Evolutionary conservation across 2,888 invertebrate genomes (phyloP), one percentile per base, ranked within the genome.

Genomic region (Drosophila barbarae): DNA sequence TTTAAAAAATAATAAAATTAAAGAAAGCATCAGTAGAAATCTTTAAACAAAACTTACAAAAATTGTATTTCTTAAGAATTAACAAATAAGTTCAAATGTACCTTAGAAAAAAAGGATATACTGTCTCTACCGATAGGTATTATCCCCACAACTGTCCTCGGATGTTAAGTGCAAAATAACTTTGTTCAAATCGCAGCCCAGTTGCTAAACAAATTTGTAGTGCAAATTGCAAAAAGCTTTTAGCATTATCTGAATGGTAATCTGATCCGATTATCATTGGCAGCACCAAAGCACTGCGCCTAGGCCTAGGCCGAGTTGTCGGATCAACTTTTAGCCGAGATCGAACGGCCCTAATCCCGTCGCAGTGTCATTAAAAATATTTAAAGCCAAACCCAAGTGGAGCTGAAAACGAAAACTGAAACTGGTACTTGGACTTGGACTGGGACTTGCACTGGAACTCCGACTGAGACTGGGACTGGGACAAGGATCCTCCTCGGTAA

Each of bases 201-300:
- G 41, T 57, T 66, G 28, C 47, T 42, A 51, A 72, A 71, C 83
- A 80, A 83, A 83, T 81, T 81, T 83, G 83, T 81, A 71, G 71
- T 63, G 81, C 83, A 81, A 82, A 82, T 82, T 80, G 81, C 84
- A 63, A 82, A 82, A 82, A 81, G 81, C 81, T 82, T 83, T 82
- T 82, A 82, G 75, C 69, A 81, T 76, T 83, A 82, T 82, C 84
- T 64, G 66, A 44, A 44, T 61, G 72, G 84, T 82, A 83, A 82
- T 82, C 81, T 82, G 81, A 82, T 82, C 78, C 78, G 81, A 82
- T 82, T 83, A 82, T 82, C 81, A 83, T 76, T 80, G 76, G 76
- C 78, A 71, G 74, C 82, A 75, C 21, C 39, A 21, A 12, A 13
- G 39, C 39, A 41, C 68, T 35, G 57, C 61, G 61, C 51, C 42